phyloP scores from a whole-genome alignment of 2,888 invertebrate species.

The Tuberolachnus salignus region DNA sequence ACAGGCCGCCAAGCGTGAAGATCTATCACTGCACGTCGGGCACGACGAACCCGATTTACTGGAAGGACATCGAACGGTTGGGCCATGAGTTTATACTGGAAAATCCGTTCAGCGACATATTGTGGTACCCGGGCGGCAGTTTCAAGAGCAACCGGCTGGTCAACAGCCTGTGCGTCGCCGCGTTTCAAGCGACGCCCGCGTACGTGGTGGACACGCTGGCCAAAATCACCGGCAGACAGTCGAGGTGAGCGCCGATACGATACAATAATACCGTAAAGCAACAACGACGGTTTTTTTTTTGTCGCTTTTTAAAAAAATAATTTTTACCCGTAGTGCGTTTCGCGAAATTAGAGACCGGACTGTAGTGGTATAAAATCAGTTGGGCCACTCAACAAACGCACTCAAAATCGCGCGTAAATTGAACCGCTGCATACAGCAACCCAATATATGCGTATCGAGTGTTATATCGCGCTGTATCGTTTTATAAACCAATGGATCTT shows the following conservation, averaged over 20 bases:
- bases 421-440: no score
- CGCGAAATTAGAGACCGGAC: no score
- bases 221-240: constrained; percentile 65
- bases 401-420: no score
- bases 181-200: constrained; percentile 68
- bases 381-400: no score
- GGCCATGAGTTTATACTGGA: constrained; percentile 63
- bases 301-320: no score
- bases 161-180: constrained; percentile 65
- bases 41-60: constrained; percentile 67
- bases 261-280: no score
- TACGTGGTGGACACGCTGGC: constrained; percentile 66
- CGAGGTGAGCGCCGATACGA: constrained; percentile 63
- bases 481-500: no score
- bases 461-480: no score
- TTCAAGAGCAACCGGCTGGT: constrained; percentile 63
- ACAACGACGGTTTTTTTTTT: no score
- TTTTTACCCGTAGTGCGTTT: no score
- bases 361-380: no score
- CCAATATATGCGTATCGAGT: no score
- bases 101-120: constrained; percentile 66
- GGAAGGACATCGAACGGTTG: constrained; percentile 67
- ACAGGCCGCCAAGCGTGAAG: constrained; percentile 62
- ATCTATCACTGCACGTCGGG: constrained; percentile 71
- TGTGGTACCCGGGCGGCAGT: constrained; percentile 64